phyloP scores from a whole-genome alignment of 1,140 invertebrate species.

The Elymnias hypermnestra region DNA sequence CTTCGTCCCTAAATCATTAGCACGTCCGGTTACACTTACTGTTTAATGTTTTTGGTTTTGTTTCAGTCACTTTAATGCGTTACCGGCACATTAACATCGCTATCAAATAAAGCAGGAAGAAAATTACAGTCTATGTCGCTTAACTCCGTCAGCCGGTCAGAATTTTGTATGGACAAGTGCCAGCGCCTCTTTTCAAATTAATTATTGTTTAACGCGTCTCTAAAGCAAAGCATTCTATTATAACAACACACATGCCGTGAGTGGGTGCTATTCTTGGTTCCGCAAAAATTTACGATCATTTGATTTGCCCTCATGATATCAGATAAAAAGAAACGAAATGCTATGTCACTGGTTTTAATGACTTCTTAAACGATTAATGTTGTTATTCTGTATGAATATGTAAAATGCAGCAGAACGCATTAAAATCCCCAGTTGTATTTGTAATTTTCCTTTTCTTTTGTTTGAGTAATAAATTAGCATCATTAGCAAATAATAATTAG shows the following conservation, averaged over 20 bases:
- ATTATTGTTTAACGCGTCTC: conserved; percentile 68
- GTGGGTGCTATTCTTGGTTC: conserved; percentile 42
- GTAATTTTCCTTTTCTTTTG: no score
- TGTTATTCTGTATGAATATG: not conserved
- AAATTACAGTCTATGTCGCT: conserved; percentile 6
- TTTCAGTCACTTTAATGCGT: no score
- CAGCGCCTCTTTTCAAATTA: conserved; percentile 67
- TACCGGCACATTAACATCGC: no score
- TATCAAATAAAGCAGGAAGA: conserved; percentile 9
- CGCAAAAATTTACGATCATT: conserved; percentile 57
- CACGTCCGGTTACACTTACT: no score
- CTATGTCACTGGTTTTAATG: conserved; percentile 40
- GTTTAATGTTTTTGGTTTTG: no score
- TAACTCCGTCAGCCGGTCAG: conserved; percentile 20
- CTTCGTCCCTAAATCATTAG: no score
- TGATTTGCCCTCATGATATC: conserved; percentile 67
- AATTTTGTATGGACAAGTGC: conserved; percentile 57
- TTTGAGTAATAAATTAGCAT: no score
- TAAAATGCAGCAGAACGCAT: no score
- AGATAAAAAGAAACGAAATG: conserved; percentile 43
- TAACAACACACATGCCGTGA: conserved; percentile 53
- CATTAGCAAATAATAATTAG: no score
- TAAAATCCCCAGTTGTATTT: no score
- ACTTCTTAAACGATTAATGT: conserved; percentile 28
- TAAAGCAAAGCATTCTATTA: conserved; percentile 66